These are phyloP conservation scores for Atta cephalotes DNA, from an alignment of 1,140 invertebrate species.

Conservation along the genomic window DNA sequence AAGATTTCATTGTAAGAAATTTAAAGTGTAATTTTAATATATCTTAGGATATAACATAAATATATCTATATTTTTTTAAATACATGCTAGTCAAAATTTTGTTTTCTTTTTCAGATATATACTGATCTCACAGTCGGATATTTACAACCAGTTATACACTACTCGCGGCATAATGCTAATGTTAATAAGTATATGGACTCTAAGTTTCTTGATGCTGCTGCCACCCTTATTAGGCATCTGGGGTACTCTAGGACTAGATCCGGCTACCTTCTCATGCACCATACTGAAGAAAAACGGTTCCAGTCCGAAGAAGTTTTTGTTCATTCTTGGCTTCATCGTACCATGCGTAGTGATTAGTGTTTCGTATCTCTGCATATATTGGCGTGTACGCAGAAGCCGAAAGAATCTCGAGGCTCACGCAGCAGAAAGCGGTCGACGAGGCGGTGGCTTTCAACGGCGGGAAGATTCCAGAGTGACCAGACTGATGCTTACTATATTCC, in stretches of 20 bases:
- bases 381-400: conserved; percentile 91
- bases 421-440: conserved; percentile 81
- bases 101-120: conserved; percentile 90
- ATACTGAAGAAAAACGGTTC: conserved; percentile 92
- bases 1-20: too few species aligned
- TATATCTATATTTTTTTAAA: background rate
- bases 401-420: conserved; percentile 90
- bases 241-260: conserved; percentile 93
- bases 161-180: conserved; percentile 90
- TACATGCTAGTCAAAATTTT: background rate
- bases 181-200: conserved; percentile 91
- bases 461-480: conserved; percentile 93
- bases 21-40: background rate
- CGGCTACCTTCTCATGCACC: conserved; percentile 93
- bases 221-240: conserved; percentile 93
- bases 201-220: conserved; percentile 88
- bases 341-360: conserved; percentile 93
- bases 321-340: conserved; percentile 93
- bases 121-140: conserved; percentile 91
- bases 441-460: conserved; percentile 82
- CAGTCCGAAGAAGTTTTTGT: conserved; percentile 95
- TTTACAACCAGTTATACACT: conserved; percentile 92
- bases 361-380: conserved; percentile 95
- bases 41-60: background rate
- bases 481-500: conserved; percentile 94